Evolutionary conservation across 2,888 invertebrate species (phyloP).

Genomic region (Chouioia cunea): DNA sequence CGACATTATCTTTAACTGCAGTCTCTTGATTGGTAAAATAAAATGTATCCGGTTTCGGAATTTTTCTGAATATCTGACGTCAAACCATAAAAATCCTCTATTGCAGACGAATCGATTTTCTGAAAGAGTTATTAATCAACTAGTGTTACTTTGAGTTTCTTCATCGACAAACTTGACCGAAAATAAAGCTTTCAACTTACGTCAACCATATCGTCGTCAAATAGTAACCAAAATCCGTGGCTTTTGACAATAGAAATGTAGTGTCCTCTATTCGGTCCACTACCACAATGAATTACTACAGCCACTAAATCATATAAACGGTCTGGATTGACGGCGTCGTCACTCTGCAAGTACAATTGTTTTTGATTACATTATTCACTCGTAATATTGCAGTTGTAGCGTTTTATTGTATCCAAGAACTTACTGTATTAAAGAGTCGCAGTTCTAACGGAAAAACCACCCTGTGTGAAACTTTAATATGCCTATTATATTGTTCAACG

Average conservation of each 20-base stretch:
- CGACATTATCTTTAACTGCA: constrained; percentile 68
- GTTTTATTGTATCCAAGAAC: constrained; percentile 52
- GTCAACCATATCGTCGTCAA: constrained; percentile 99
- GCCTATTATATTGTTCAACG: constrained; percentile 98
- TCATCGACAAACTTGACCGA: background rate
- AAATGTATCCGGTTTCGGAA: constrained; percentile 99
- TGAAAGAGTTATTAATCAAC: constrained; percentile 70
- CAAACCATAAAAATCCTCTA: constrained; percentile 99
- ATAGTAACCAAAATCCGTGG: constrained; percentile 98
- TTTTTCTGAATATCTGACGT: constrained; percentile 99
- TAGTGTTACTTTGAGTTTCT: background rate
- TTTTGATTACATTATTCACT: constrained; percentile 10
- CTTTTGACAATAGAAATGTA: constrained; percentile 99
- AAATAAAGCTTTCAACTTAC: constrained; percentile 73
- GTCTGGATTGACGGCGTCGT: constrained; percentile 98
- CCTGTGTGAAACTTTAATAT: constrained; percentile 98
- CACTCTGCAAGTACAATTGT: constrained; percentile 77
- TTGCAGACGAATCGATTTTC: constrained; percentile 99
- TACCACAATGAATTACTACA: constrained; percentile 99
- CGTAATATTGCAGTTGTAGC: background rate
- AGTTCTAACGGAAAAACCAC: constrained; percentile 99
- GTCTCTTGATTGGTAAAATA: constrained; percentile 97
- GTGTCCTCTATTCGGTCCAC: constrained; percentile 98
- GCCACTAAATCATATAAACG: constrained; percentile 98
- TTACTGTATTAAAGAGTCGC: constrained; percentile 96